Percentiles rank a stretch among this genome's conserved stretches.
Evolutionary conservation across 2,888 invertebrate genomes (phyloP).

Genomic region (Eilema depressum): DNA sequence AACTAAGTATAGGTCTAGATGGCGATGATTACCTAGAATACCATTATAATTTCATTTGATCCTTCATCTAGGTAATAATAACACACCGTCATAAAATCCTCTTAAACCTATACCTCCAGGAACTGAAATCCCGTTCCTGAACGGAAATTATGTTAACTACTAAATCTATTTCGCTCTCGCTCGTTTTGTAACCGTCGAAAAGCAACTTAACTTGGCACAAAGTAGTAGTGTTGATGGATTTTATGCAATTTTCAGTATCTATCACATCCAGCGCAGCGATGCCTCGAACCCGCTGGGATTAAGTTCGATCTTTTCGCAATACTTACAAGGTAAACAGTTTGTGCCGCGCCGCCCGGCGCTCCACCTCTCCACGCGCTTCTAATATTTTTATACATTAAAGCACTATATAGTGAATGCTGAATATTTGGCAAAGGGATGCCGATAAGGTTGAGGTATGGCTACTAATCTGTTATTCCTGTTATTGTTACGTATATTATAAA

Average conservation of each 20-base stretch:
- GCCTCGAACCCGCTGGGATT: constrained; percentile 79
- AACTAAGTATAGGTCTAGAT: too few relatives aligned
- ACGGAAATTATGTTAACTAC: constrained; percentile 44
- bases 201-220: constrained; percentile 66
- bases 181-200: constrained; percentile 53
- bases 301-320: constrained; percentile 85
- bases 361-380: constrained; percentile 17
- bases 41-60: not conserved
- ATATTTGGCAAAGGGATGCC: not conserved
- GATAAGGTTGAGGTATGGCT: not conserved
- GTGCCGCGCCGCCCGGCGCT: constrained; percentile 48
- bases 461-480: not conserved
- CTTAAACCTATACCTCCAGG: constrained; percentile 7
- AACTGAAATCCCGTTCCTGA: constrained; percentile 5
- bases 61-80: not conserved
- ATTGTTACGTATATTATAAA: not conserved
- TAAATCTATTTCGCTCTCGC: constrained; percentile 43
- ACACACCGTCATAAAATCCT: not conserved
- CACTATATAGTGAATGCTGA: not conserved
- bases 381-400: not conserved
- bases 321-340: constrained; percentile 81
- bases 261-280: constrained; percentile 80
- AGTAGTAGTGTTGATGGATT: constrained; percentile 84
- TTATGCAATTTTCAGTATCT: constrained; percentile 87
- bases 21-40: not conserved